These are phyloP conservation scores for Sardinella longiceps DNA, from an alignment of 2,797 vertebrate genomes.

Conservation along the genomic window DNA sequence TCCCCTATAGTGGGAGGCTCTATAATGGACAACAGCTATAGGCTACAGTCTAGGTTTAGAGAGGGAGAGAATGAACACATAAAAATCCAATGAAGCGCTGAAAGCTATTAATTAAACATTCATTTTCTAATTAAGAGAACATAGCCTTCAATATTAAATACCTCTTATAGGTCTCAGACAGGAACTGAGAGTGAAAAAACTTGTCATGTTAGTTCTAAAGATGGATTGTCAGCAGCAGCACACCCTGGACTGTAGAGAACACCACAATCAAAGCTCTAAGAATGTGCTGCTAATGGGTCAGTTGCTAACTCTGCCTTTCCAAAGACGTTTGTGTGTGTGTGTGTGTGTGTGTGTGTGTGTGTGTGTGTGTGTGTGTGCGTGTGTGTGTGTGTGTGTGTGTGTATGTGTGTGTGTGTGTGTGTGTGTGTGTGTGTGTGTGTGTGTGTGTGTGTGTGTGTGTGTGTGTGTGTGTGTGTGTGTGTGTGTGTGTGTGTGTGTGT, in stretches of 20 bases:
- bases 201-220: background rate
- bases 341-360: no score
- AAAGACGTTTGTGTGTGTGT: constrained; percentile 19
- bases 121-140: background rate
- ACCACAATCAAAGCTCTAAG: no score
- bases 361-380: no score
- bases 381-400: no score
- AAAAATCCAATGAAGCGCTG: background rate
- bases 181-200: background rate
- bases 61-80: background rate
- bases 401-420: no score
- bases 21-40: background rate
- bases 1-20: background rate
- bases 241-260: no score
- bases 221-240: background rate
- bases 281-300: background rate
- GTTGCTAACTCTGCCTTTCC: background rate
- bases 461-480: no score
- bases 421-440: no score
- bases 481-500: no score
- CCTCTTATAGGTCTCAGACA: background rate
- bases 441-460: no score
- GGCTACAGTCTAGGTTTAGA: background rate
- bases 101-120: background rate
- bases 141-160: background rate